Percentiles rank a stretch among this genome's conserved stretches.
phyloP scores from a whole-genome alignment of 2,888 invertebrate genomes.

The Stratiomys singularior region DNA sequence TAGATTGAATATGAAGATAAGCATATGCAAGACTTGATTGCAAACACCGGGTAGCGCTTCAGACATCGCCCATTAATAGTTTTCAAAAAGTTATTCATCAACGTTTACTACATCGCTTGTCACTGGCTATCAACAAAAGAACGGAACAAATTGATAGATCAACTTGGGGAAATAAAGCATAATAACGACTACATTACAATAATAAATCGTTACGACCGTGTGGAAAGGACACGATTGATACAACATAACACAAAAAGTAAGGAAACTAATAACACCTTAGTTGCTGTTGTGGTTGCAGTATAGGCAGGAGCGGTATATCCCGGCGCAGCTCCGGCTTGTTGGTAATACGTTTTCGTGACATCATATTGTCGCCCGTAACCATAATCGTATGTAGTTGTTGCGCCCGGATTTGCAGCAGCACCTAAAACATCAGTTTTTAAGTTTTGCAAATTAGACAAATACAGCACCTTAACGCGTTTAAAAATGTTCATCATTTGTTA shows the following conservation, averaged over 20 bases:
- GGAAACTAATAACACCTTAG: conserved; percentile 57
- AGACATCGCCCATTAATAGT: too few relatives aligned
- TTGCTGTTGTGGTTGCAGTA: conserved; percentile 63
- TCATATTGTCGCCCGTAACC: conserved; percentile 80
- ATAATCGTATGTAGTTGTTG: conserved; percentile 75
- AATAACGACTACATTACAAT: too few relatives aligned
- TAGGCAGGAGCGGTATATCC: conserved; percentile 66
- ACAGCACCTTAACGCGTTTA: conserved; percentile 53
- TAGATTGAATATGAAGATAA: too few relatives aligned
- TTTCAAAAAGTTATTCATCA: too few relatives aligned
- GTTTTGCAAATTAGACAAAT: conserved; percentile 46
- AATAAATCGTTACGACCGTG: too few relatives aligned
- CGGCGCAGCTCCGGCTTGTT: conserved; percentile 74
- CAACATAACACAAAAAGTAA: neutral
- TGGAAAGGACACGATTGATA: too few relatives aligned
- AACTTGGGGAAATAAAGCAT: too few relatives aligned
- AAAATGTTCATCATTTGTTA: neutral
- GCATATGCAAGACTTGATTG: too few relatives aligned
- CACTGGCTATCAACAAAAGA: too few relatives aligned
- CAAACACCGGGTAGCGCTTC: too few relatives aligned
- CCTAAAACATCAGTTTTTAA: conserved; percentile 51
- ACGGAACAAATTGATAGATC: too few relatives aligned
- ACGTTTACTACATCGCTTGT: too few relatives aligned
- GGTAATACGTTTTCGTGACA: conserved; percentile 86
- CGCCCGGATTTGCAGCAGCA: conserved; percentile 64